Conservation (phyloP, 2,113 vertebrate genomes). For the Ochotona princeps region DNA sequence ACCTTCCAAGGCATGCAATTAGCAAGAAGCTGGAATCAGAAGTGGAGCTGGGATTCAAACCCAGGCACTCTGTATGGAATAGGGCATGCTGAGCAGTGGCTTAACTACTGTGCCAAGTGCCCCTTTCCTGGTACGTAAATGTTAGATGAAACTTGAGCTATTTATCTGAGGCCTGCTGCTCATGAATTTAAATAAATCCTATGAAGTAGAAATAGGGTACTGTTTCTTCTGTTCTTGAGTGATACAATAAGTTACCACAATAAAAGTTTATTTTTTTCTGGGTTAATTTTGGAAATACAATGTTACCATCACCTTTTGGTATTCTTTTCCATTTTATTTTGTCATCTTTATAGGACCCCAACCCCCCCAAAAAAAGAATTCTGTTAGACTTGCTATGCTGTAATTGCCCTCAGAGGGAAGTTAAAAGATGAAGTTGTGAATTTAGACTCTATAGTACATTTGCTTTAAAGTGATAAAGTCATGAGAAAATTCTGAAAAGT, state of each 20-base stretch:
- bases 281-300: conserved; percentile 77
- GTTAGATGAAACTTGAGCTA: conserved; percentile 8
- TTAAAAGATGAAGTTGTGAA: conserved; percentile 52
- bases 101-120: too few species aligned
- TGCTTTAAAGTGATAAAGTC: conserved; percentile 69
- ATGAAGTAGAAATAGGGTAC: conserved; percentile 50
- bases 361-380: conserved; percentile 12
- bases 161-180: neutral
- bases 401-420: conserved; percentile 55
- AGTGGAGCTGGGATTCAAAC: too few species aligned
- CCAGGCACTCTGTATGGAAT: too few species aligned
- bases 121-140: neutral
- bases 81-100: too few species aligned
- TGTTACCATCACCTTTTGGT: conserved; percentile 62
- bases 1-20: too few species aligned
- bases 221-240: conserved; percentile 72
- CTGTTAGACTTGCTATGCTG: conserved; percentile 44
- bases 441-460: conserved; percentile 69
- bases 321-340: conserved; percentile 69
- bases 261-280: conserved; percentile 72
- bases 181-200: neutral
- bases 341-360: conserved; percentile 59
- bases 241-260: conserved; percentile 71
- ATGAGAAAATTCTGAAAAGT: conserved; percentile 70
- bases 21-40: too few species aligned